Evolutionary conservation across 2,797 vertebrate genomes (phyloP), one percentile per base, ranked within the genome.

Genomic region (Stomatorhinus walkeri): DNA sequence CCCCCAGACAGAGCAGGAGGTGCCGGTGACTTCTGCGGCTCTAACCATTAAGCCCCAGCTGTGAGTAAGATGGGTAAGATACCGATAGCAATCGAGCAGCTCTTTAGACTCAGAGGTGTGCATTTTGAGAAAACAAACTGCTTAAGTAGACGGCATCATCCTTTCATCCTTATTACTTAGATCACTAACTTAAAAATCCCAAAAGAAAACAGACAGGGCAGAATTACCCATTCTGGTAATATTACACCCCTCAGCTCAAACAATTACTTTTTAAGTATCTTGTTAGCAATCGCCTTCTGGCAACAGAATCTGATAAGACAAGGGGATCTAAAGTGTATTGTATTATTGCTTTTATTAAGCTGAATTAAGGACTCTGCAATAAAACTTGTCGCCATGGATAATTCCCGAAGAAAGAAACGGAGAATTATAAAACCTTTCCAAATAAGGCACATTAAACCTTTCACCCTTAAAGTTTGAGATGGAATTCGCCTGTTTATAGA

Each of bases 241-340:
- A 89, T 91, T 83, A 87, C 22, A 59, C 46, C 83, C 84, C 43
- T 86, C 83, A 51, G 46, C 28, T 68, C 40, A 90, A 87, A 85
- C 83, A 14, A 86, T 90, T 89, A 51, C 87, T 61, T 81, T 4
- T 59, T 88, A 92, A 79, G 88, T 88, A 87, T 92, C 91, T 92
- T 28, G 90, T 93, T 92, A 92, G 90, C 88, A 0, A 56, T 89
- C 28, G 1, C 90, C 89, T 89, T 92, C 89, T 89, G 90, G 84
- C 91, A 91, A 92, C 90, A 90, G 59, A 89, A 90, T 92, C 88
- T 0, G 90, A 92, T 90, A 91, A 92, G 89, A 43, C 72, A 28
- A 61, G 1, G 79, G 1, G 89, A 90, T 89, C 56, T 91, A 89
- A 91, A 90, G 89, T 84, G 88, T 54, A 89, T 91, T 89, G 90